Conservation (phyloP, 1,140 invertebrate species). For the Cydia strobilella region DNA sequence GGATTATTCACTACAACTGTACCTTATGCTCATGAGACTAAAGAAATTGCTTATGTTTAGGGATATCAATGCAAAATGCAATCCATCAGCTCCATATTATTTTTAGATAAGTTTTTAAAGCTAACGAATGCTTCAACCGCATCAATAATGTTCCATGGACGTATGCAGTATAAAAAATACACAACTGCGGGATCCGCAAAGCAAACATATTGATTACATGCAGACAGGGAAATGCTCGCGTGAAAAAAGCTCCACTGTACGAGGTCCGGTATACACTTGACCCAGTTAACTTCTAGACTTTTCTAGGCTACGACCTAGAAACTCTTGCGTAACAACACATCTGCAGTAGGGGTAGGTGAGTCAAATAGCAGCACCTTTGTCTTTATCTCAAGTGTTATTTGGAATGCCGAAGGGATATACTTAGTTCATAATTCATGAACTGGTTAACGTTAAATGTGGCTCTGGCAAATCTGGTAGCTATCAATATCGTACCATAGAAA, state of each 20-base stretch:
- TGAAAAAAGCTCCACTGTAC: conserved; percentile 1
- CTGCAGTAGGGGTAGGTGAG: background rate
- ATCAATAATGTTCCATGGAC: background rate
- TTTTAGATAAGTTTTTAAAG: too few species aligned
- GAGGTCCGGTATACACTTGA: conserved; percentile 28
- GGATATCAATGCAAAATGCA: too few species aligned
- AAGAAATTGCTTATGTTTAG: too few species aligned
- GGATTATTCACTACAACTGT: too few species aligned
- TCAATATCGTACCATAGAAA: too few species aligned
- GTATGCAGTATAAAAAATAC: background rate
- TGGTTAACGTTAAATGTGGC: too few species aligned
- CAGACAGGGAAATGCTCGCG: background rate
- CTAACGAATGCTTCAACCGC: background rate
- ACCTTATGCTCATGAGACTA: too few species aligned
- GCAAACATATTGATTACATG: conserved; percentile 2
- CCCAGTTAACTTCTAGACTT: conserved; percentile 21
- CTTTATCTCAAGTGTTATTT: background rate
- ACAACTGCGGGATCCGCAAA: conserved; percentile 9
- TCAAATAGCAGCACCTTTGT: background rate
- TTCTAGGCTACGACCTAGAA: conserved; percentile 25
- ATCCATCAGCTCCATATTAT: too few species aligned
- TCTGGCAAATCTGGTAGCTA: too few species aligned
- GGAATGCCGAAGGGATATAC: background rate
- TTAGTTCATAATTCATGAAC: background rate
- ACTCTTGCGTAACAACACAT: conserved; percentile 16